phyloP scores from a whole-genome alignment of 35 echinoderm and acorn worm genomes.

The Chiridota heheva region DNA sequence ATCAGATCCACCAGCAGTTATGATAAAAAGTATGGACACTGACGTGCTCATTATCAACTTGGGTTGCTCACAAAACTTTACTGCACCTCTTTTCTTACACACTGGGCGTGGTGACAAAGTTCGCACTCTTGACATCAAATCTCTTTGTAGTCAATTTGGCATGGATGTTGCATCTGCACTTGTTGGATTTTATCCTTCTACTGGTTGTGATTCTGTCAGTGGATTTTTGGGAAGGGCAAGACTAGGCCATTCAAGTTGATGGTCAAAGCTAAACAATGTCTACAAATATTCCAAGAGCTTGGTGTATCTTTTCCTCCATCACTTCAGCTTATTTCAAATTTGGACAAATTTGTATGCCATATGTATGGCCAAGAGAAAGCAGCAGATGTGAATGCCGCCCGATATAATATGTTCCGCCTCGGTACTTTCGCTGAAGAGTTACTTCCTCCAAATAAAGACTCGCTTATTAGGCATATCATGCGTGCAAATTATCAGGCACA shows the following conservation, averaged over 20 bases:
- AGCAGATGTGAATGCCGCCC: slow-evolving; percentile 31
- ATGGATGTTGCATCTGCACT: not conserved
- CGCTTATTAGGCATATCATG: slow-evolving; percentile 51
- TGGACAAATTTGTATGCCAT: slow-evolving; percentile 54
- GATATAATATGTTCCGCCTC: slow-evolving; percentile 54
- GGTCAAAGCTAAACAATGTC: not conserved
- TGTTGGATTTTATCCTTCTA: not conserved
- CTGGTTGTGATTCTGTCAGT: slow-evolving; percentile 68
- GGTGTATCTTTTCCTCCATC: slow-evolving; percentile 21
- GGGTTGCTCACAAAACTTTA: not conserved
- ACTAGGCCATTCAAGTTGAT: slow-evolving; percentile 42
- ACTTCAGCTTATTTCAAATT: not conserved
- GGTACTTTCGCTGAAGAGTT: slow-evolving; percentile 33
- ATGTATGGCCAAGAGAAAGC: slow-evolving; percentile 52
- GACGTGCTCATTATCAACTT: slow-evolving; percentile 3
- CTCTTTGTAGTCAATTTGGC: not conserved
- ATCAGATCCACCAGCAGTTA: not conserved
- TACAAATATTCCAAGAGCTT: slow-evolving; percentile 36
- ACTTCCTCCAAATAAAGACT: slow-evolving; percentile 71
- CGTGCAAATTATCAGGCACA: slow-evolving; percentile 51
- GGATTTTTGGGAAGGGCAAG: slow-evolving; percentile 64
- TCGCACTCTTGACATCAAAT: not conserved
- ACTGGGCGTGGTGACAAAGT: not conserved
- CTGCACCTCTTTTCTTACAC: not conserved
- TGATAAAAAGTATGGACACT: slow-evolving; percentile 48